A percentile compares a stretch with the other conserved stretches of the same genome.
phyloP scores from a whole-genome alignment of 1,140 invertebrate genomes.

The Macrobrachium rosenbergii region DNA sequence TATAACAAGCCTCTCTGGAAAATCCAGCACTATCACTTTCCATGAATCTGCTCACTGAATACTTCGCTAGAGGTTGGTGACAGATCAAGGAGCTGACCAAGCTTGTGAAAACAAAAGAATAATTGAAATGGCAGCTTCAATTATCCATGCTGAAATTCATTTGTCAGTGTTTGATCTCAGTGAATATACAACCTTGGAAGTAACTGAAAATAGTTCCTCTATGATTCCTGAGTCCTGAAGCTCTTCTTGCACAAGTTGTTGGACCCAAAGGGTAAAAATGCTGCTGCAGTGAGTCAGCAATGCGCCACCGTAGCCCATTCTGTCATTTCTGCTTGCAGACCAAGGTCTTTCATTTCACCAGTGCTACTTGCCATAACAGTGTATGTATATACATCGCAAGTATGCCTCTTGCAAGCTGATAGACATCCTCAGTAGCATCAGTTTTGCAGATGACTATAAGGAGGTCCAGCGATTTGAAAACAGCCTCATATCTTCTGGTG shows the following conservation, averaged over 20 bases:
- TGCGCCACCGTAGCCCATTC: slow-evolving; percentile 15
- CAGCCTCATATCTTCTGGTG: neutral
- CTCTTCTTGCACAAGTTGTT: neutral
- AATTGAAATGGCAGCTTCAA: slow-evolving; percentile 6
- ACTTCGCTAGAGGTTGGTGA: neutral
- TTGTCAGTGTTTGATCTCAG: neutral
- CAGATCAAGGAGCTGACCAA: too few species aligned
- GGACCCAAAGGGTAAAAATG: neutral
- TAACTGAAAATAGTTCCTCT: neutral
- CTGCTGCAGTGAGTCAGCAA: neutral
- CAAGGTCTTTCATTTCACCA: slow-evolving; percentile 36
- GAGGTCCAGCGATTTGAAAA: too few species aligned
- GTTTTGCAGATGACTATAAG: slow-evolving; percentile 31
- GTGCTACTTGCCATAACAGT: slow-evolving; percentile 10
- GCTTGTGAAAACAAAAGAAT: neutral
- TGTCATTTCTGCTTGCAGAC: slow-evolving; percentile 18
- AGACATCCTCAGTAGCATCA: slow-evolving; percentile 24
- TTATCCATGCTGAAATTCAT: neutral
- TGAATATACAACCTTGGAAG: slow-evolving; percentile 10
- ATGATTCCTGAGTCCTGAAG: slow-evolving; percentile 9
- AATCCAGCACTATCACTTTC: neutral
- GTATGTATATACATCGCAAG: neutral
- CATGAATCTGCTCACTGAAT: neutral
- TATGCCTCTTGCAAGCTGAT: neutral
- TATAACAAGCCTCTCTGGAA: slow-evolving; percentile 10